Evolutionary conservation across 2,797 vertebrate genomes (phyloP), one percentile per base, ranked within the genome.

Genomic region (Megalops cyprinoides): DNA sequence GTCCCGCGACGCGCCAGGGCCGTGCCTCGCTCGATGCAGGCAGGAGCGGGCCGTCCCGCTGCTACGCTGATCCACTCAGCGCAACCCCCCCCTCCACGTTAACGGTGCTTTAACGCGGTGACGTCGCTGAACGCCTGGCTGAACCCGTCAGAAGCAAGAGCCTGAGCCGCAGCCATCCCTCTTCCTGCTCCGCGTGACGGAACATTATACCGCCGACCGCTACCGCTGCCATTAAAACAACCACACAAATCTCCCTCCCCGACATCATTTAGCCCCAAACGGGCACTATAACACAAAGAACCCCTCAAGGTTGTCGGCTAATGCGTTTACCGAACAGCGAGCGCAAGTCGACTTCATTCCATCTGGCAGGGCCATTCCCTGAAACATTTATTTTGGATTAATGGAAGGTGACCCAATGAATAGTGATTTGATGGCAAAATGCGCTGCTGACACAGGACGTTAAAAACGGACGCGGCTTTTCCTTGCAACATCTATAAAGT

Each of bases 351-450:
- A 44, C 67, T 10, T 71, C 39, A 8, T 42, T 71, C 37, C 67
- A 71, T 71, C 67, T 44, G 67, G 62, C 62, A 37, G 4, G 62
- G 18, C 23, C 37, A n/a, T 44, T n/a, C 62, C 44, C 67, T 31
- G 18, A 71, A 71, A 71, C 67, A 71, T 71, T 71, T 71, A 71
- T 44, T 71, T 44, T 71, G 67, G 67, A 71, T 71, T 71, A 71
- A 71, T 71, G 67, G 39, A 71, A 71, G 67, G 67, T 71, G 67
- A 44, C 39, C 67, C 44, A 39, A 37, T 71, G 67, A 71, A 71
- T 71, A 23, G 67, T 39, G 44, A 4, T 71, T 71, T 71, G 67
- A 71, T 71, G 23, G 18, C 18, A 44, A 44, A 44, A 39, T 44
- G 39, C 37, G 71, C 37, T 44, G 67, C 67, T 44, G 67, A 71